Base-by-base conservation (phyloP, 2,888 invertebrate species). In the Monopis laevigella region DNA sequence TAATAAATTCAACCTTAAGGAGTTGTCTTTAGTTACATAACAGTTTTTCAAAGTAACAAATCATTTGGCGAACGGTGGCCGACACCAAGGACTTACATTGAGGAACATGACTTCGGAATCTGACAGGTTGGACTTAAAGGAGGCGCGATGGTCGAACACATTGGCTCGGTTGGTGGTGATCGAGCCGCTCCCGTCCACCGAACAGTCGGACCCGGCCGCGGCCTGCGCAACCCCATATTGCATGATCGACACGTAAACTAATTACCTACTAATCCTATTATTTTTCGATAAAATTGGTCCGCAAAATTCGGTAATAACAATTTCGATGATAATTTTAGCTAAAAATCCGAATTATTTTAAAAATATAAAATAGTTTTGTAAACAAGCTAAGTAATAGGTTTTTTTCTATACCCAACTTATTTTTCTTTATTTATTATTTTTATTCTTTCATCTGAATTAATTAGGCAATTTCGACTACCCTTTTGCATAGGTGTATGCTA, bases 71-170 rank as follows among this genome's bases (percentile, higher is more conserved):
- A n/a, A n/a, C n/a, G n/a, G n/a, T n/a, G n/a, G n/a, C n/a, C n/a
- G n/a, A n/a, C n/a, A n/a, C n/a, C n/a, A n/a, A 67, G 54, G 75
- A 86, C 88, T 88, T 86, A 93, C 93, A 84, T 91, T 90, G 72
- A 90, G 87, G 66, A 90, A 88, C 78, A 93, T 91, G 65, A 92
- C 90, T 83, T 96, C 96, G 62, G 94, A 95, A 75, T 96, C 96
- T 55, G 96, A 96, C 59, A 95, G 91, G 54, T 95, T 93, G 56
- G 94, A 93, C 63, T 95, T 88, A 83, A 93, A 90, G 67, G 86
- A 89, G 66, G 85, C 86, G 70, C 87, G 87, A 72, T 85, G 89
- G 68, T 84, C 87, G 84, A 84, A 89, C 58, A 89, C 88, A 59
- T 85, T 84, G 56, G 84, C 84, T 54, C 91, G 86, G 78, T 89